Base-by-base conservation (phyloP, 2,797 vertebrate genomes). In the Selene dorsalis region DNA sequence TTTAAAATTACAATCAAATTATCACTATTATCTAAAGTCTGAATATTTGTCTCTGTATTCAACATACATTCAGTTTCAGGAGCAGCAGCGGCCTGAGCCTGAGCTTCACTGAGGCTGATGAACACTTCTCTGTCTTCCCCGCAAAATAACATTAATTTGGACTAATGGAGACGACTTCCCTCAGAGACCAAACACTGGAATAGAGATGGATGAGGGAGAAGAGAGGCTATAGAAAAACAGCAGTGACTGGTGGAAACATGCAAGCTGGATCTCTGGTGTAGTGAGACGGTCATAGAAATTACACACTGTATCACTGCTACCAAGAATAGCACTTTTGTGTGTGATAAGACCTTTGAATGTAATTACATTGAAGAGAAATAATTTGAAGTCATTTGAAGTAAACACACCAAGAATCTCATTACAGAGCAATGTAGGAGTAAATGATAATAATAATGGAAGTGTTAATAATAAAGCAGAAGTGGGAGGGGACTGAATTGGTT, bases 91-190 rank as follows among this genome's bases (percentile, higher is more conserved):
- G 12, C 3, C 20, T 35, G 32, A 35, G 32, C 32, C 32, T 35
- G 32, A 35, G 32, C 6, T 52, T 57, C 11, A 7, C 22, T 16
- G 48, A 14, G 62, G 26, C 68, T 55, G 48, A 61, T 62, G 50
- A 18, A 60, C 61, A 61, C 20, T 12, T 30, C 45, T 47, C 48
- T 26, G 64, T 28, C 77, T 48, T 43, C 20, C 22, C 39, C 47
- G 18, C 43, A 63, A 73, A 72, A 77, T 14, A 26, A 52, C 61
- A 62, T 43, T 75, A 67, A 83, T 62, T 52, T 71, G 50, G 57
- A 62, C 67, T 68, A 79, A 78, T 79, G 62, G 56, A 79, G 50
- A 66, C 35, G n/a, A 50, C 24, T 48, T 18, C 7, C 20, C 1
- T 41, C 38, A 14, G 48, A 58, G 41, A 20, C 63, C 32, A 62